A percentile compares a stretch with the other conserved stretches of the same genome.
Evolutionary conservation across 2,797 vertebrate genomes (phyloP).

Genomic region (Notamacropus eugenii): DNA sequence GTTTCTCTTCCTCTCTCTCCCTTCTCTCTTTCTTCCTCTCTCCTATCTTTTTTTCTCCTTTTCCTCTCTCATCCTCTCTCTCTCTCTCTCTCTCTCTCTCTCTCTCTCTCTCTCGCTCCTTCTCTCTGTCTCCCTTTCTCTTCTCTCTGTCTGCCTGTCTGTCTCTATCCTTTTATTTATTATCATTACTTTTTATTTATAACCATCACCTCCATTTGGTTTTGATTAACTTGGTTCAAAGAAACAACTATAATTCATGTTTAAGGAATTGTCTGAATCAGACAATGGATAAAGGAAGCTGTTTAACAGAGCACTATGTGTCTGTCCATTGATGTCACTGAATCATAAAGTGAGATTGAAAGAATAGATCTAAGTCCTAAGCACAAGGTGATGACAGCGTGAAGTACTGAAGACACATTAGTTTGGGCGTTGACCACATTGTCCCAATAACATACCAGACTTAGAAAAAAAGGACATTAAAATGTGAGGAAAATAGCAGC

Average conservation of each 20-base stretch:
- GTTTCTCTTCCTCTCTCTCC: not conserved
- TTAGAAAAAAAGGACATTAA: not conserved
- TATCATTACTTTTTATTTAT: constrained; percentile 20
- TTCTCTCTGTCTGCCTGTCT: constrained; percentile 9
- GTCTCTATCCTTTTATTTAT: not conserved
- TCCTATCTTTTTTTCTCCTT: not conserved
- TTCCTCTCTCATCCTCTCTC: not conserved
- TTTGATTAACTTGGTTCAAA: constrained; percentile 40
- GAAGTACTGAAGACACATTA: no score
- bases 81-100: no score
- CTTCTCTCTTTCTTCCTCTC: not conserved
- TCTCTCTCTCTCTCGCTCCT: not conserved
- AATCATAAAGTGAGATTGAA: constrained; percentile 40
- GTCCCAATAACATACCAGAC: not conserved
- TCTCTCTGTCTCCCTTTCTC: no score
- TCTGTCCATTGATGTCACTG: constrained; percentile 24
- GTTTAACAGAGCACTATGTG: constrained; percentile 40
- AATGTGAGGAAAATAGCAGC: constrained; percentile 34
- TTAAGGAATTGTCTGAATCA: not conserved
- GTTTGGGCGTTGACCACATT: constrained; percentile 34
- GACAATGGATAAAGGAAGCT: constrained; percentile 44
- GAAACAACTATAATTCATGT: constrained; percentile 24
- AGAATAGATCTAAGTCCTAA: constrained; percentile 38
- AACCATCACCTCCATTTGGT: constrained; percentile 29
- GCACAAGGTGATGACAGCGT: constrained; percentile 43